Conservation (phyloP, 2,113 vertebrate genomes). For the Neodon shergylaensis region DNA sequence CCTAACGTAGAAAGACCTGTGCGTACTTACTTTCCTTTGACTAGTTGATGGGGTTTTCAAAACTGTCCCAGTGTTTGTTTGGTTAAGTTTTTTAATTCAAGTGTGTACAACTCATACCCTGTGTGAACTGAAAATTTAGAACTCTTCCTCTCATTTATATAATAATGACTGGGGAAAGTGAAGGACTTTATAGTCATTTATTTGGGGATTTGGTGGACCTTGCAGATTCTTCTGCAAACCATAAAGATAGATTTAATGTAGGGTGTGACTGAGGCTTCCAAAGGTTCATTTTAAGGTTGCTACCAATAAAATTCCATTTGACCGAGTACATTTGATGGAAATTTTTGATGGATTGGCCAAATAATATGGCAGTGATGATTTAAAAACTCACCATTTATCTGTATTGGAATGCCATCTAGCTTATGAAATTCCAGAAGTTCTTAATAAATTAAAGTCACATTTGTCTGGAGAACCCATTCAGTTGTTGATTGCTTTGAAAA, state of each 20-base stretch:
- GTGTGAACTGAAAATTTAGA: neutral
- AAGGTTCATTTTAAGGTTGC: constrained; percentile 1
- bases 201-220: neutral
- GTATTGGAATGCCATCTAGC: neutral
- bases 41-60: neutral
- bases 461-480: neutral
- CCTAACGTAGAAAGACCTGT: neutral
- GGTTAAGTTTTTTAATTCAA: neutral
- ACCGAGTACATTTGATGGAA: neutral
- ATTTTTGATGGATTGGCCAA: neutral
- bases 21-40: neutral
- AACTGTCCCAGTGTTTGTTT: neutral
- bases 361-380: neutral
- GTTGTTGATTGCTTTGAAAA: constrained; percentile 6
- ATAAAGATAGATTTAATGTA: neutral
- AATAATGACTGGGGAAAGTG: neutral
- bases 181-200: neutral
- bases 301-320: neutral
- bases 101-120: neutral
- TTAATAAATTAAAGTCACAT: constrained; percentile 2
- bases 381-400: neutral
- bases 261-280: neutral
- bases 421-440: neutral
- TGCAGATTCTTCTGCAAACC: neutral
- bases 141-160: neutral